Percentiles rank a stretch among this genome's conserved stretches.
These are phyloP conservation scores for Galago senegalensis DNA, from an alignment of 2,797 vertebrate genomes.

Conservation along the genomic window DNA sequence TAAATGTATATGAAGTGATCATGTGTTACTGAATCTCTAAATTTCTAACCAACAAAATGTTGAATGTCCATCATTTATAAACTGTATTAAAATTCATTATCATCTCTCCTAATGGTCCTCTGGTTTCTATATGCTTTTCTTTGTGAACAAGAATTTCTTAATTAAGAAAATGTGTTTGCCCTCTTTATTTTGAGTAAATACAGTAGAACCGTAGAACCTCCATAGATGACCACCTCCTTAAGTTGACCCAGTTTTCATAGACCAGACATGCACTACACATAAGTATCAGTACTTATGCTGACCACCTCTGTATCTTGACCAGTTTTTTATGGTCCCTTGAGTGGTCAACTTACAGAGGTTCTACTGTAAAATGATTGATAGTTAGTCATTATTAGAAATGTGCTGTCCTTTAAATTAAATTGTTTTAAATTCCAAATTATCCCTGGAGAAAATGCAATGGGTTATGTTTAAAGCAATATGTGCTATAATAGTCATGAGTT, in stretches of 20 bases:
- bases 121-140: neutral
- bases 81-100: slow-evolving; percentile 40
- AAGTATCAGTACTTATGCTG: no score
- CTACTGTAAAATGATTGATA: neutral
- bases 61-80: neutral
- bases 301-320: no score
- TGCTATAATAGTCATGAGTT: neutral
- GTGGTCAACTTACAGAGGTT: no score
- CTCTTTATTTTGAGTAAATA: slow-evolving; percentile 30
- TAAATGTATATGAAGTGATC: slow-evolving; percentile 33
- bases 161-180: slow-evolving; percentile 17
- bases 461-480: neutral
- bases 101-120: neutral
- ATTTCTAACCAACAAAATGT: slow-evolving; percentile 50
- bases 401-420: slow-evolving; percentile 10
- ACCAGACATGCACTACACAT: no score
- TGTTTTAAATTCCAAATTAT: slow-evolving; percentile 19
- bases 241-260: no score
- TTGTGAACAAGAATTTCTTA: slow-evolving; percentile 41
- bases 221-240: no score
- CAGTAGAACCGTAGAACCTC: no score
- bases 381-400: slow-evolving; percentile 34
- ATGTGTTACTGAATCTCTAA: slow-evolving; percentile 31
- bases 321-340: no score
- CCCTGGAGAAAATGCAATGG: neutral